Conservation (phyloP, 2,888 invertebrate genomes). For the Drosophila melanosoma region DNA sequence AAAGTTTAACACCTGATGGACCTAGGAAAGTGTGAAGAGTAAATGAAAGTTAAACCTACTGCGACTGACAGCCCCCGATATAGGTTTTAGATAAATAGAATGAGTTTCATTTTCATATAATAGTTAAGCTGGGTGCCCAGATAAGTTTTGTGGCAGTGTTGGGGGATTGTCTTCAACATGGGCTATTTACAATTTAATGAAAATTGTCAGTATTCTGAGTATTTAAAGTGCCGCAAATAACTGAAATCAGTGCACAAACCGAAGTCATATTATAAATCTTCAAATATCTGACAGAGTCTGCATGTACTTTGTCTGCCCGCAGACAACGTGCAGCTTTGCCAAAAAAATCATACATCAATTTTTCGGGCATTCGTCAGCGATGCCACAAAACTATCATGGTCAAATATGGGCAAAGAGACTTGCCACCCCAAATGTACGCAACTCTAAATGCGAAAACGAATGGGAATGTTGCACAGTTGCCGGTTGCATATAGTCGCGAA, state of each 20-base stretch:
- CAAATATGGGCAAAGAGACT: background rate
- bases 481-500: constrained; percentile 50
- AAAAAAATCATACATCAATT: constrained; percentile 77
- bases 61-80: constrained; percentile 46
- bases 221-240: constrained; percentile 3
- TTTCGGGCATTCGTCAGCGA: constrained; percentile 70
- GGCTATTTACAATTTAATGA: background rate
- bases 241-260: constrained; percentile 30
- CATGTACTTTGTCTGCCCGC: constrained; percentile 32
- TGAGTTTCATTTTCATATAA: constrained; percentile 7
- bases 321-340: constrained; percentile 22
- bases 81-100: constrained; percentile 6
- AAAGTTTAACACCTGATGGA: constrained; percentile 60
- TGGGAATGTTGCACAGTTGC: constrained; percentile 28
- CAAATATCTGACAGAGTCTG: constrained; percentile 48
- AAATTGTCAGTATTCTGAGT: background rate
- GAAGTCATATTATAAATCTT: constrained; percentile 54
- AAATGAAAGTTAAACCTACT: constrained; percentile 23
- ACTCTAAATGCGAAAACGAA: constrained; percentile 23
- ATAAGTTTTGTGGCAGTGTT: background rate
- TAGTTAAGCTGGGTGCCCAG: background rate
- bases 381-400: constrained; percentile 60
- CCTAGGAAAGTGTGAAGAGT: constrained; percentile 18
- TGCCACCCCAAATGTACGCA: constrained; percentile 36
- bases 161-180: constrained; percentile 1